A percentile compares a stretch with the other conserved stretches of the same genome.
phyloP scores from a whole-genome alignment of 1,140 invertebrate genomes.

The Drosophila azteca region DNA sequence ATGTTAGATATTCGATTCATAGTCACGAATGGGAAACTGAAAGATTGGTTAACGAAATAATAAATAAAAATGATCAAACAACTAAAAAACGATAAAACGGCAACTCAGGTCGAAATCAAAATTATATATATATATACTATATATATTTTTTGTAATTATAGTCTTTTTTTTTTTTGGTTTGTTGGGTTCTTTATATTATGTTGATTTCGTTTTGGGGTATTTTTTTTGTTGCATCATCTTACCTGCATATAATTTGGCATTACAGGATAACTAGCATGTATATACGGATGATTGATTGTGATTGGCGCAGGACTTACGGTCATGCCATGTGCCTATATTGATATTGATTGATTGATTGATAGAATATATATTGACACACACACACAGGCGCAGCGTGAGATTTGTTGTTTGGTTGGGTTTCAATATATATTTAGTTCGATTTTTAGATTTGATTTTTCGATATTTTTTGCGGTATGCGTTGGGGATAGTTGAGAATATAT shows the following conservation, averaged over 20 bases:
- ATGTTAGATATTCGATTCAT: slow-evolving; percentile 41
- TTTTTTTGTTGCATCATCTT: slow-evolving; percentile 64
- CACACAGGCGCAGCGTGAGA: slow-evolving; percentile 70
- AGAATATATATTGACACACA: slow-evolving; percentile 58
- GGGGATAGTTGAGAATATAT: slow-evolving; percentile 72
- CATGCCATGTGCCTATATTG: slow-evolving; percentile 83
- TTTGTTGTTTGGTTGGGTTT: slow-evolving; percentile 15
- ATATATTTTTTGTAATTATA: slow-evolving; percentile 32
- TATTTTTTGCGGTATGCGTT: slow-evolving; percentile 69
- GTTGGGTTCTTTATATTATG: too few species aligned
- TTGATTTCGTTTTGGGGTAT: too few species aligned
- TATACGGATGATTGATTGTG: slow-evolving; percentile 84
- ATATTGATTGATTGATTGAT: slow-evolving; percentile 49
- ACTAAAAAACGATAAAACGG: slow-evolving; percentile 32
- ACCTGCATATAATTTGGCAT: slow-evolving; percentile 84
- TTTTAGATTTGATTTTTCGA: slow-evolving; percentile 46
- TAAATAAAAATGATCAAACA: slow-evolving; percentile 20
- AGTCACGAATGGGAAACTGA: slow-evolving; percentile 12
- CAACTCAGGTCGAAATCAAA: slow-evolving; percentile 50
- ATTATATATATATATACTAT: slow-evolving; percentile 38
- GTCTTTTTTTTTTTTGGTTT: slow-evolving; percentile 17
- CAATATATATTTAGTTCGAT: slow-evolving; percentile 38
- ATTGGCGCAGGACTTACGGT: slow-evolving; percentile 84
- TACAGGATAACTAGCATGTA: slow-evolving; percentile 84
- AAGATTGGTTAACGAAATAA: slow-evolving; percentile 10